Evolutionary conservation across 2,113 vertebrate genomes (phyloP), one percentile per base, ranked within the genome.

Genomic region (Hypocryptadius cinnamomeus): DNA sequence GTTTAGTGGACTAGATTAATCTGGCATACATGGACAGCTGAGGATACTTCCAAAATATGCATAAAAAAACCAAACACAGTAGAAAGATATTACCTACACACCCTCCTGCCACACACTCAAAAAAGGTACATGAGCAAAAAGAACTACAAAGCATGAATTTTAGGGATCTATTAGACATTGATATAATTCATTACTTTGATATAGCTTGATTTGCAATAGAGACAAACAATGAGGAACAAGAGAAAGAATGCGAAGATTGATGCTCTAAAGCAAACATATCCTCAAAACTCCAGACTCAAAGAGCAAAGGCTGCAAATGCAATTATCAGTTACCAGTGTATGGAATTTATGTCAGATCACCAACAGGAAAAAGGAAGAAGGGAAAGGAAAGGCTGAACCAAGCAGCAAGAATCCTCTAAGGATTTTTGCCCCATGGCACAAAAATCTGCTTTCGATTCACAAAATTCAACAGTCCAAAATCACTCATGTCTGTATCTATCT

Each of bases 51-150:
- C 9, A 3, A 87, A 74, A 45, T 17, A 68, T 2, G 2, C 15
- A 37, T 25, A 17, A 51, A 79, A 37, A 72, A 8, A 0, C 19
- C 19, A 16, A 47, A 22, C 0, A 9, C 1, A 1, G 24, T 13
- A 81, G 42, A 79, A 80, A 89, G 15, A 6, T 14, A 63, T 11
- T 50, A 71, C 48, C 53, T 64, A 71, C 14, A 64, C 11, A 51
- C 3, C 6, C 15, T 74, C 21, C 35, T 42, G 42, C 20, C n/a
- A 79, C 42, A 74, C 30, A 35, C 13, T 79, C 30, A 60, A 28
- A 71, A 61, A 57, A 45, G 8, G 12, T 30, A 57, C 7, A 11
- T 21, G 12, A 80, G 37, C 31, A 77, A 73, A 44, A 64, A 79
- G 19, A 76, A 56, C 31, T n/a, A 69, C 17, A n/a, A 65, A 53